phyloP scores from a whole-genome alignment of 2,888 invertebrate species.

The Leptinotarsa peninsularis region DNA sequence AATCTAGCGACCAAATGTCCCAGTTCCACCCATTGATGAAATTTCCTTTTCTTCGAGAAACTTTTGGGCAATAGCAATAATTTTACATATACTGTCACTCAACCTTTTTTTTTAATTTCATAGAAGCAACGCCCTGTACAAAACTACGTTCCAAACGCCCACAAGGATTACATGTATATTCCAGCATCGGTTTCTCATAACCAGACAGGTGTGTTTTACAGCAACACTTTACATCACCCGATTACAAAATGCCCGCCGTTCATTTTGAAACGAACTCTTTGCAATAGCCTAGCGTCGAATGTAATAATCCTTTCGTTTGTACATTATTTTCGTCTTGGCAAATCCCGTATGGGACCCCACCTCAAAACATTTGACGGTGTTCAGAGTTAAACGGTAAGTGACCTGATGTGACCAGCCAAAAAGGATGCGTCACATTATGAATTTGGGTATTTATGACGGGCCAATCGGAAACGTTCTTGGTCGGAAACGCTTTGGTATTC shows the following conservation, averaged over 20 bases:
- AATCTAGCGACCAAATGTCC: too few species aligned
- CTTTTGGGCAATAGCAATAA: too few species aligned
- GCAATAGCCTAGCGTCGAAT: conserved; percentile 32
- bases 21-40: too few species aligned
- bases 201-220: conserved; percentile 34
- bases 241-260: conserved; percentile 28
- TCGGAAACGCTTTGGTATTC: too few species aligned
- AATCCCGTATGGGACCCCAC: neutral
- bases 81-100: neutral
- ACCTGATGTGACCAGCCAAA: conserved; percentile 6
- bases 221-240: conserved; percentile 27
- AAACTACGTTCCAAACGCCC: conserved; percentile 10
- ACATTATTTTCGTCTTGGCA: conserved; percentile 30
- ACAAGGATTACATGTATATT: conserved; percentile 20
- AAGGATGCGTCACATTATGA: neutral
- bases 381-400: conserved; percentile 10
- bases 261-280: conserved; percentile 39
- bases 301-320: conserved; percentile 20
- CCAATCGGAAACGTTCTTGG: neutral
- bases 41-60: too few species aligned
- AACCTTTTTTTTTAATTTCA: neutral
- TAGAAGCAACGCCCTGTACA: conserved; percentile 4
- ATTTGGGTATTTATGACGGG: neutral
- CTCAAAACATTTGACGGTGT: neutral
- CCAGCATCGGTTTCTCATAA: conserved; percentile 29